These are phyloP conservation scores for Corythoichthys intestinalis DNA, from an alignment of 2,113 vertebrate species.

Conservation along the genomic window DNA sequence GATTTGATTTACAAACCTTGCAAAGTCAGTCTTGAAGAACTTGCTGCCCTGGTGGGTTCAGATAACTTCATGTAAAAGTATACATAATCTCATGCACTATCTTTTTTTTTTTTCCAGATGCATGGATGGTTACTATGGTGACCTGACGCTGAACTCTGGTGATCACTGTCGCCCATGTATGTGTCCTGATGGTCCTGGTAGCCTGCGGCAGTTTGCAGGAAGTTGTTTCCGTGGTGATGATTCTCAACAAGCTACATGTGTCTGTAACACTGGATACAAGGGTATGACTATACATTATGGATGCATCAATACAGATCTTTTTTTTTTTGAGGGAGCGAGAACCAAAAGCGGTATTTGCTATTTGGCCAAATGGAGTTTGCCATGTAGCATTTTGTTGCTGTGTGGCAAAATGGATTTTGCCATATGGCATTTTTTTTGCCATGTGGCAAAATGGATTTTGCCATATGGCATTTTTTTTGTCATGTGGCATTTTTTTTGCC, in stretches of 20 bases:
- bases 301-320: background rate
- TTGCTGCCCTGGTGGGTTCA: background rate
- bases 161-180: constrained; percentile 92
- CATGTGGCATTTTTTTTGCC: too few species aligned
- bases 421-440: too few species aligned
- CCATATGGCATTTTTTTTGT: too few species aligned
- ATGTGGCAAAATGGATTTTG: too few species aligned
- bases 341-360: too few species aligned
- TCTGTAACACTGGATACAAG: constrained; percentile 83
- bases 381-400: too few species aligned
- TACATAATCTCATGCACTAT: background rate
- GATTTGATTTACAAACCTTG: background rate
- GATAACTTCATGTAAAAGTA: background rate
- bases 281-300: constrained; percentile 67
- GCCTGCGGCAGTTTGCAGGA: constrained; percentile 83
- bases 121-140: constrained; percentile 85
- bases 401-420: too few species aligned
- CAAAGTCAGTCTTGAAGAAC: background rate
- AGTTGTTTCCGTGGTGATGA: constrained; percentile 81
- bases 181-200: constrained; percentile 87
- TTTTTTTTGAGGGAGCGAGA: background rate
- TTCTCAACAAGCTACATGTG: constrained; percentile 79
- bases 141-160: constrained; percentile 86
- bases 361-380: too few species aligned
- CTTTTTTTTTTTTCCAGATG: constrained; percentile 75